Percentiles rank a stretch among this genome's conserved stretches.
phyloP scores from a whole-genome alignment of 1,140 invertebrate species.

The Camponotus vicinus region DNA sequence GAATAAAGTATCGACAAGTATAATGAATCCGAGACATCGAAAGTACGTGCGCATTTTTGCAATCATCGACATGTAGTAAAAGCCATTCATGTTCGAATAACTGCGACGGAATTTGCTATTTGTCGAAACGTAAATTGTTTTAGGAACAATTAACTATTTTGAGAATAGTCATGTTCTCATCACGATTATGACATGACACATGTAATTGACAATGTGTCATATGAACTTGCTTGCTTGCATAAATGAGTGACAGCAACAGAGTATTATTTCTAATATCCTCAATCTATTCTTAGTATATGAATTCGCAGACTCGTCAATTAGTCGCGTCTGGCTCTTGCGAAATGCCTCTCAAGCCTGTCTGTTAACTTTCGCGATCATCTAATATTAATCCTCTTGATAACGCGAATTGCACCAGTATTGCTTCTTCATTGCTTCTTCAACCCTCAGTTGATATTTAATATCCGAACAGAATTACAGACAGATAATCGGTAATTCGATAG shows the following conservation, averaged over 20 bases:
- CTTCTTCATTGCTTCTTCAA: background rate
- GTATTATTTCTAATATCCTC: background rate
- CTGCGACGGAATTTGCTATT: background rate
- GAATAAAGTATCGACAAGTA: slow-evolving; percentile 13
- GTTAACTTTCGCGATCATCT: slow-evolving; percentile 14
- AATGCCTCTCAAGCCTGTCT: background rate
- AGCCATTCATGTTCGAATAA: background rate
- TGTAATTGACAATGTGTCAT: background rate
- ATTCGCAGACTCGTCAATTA: background rate
- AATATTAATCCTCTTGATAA: slow-evolving; percentile 20
- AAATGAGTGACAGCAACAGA: background rate
- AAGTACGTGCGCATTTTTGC: background rate
- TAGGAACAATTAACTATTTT: background rate
- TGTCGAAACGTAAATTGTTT: background rate
- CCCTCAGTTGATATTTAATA: background rate
- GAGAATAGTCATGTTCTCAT: background rate
- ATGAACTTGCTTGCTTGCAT: background rate
- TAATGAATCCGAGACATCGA: slow-evolving; percentile 50
- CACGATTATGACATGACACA: background rate
- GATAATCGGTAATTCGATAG: background rate
- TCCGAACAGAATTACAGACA: background rate
- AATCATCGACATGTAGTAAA: background rate
- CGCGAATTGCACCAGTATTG: background rate
- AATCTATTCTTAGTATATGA: slow-evolving; percentile 15
- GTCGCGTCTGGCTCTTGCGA: background rate